Conservation (phyloP, 2,113 vertebrate species). For the Silurus glanis region DNA sequence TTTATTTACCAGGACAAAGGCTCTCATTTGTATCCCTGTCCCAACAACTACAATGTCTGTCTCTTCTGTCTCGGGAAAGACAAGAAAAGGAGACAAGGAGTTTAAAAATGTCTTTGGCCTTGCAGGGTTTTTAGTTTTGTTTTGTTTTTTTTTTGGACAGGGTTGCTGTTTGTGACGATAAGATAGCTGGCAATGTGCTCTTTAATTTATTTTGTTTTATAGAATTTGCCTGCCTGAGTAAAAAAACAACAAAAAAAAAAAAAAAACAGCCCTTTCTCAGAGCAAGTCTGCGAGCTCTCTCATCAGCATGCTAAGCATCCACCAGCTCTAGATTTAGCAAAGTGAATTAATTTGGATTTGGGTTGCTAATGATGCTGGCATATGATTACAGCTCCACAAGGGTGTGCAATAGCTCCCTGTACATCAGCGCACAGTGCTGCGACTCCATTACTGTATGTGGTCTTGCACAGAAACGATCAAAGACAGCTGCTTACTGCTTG, state of each 20-base stretch:
- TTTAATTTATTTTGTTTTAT: constrained; percentile 3
- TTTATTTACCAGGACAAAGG: constrained; percentile 99
- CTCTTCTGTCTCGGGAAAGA: constrained; percentile 71
- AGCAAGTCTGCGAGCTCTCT: constrained; percentile 62
- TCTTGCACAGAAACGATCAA: constrained; percentile 10
- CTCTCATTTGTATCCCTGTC: constrained; percentile 94
- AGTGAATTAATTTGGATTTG: constrained; percentile 99
- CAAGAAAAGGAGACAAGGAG: constrained; percentile 31
- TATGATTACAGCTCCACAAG: constrained; percentile 89
- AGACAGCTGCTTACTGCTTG: constrained; percentile 12
- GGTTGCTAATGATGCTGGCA: constrained; percentile 97
- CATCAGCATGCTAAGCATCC: constrained; percentile 93
- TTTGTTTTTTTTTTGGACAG: constrained; percentile 75
- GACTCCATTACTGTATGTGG: constrained; percentile 26
- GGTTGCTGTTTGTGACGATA: constrained; percentile 58
- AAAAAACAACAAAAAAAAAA: not conserved
- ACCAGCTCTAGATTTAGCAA: constrained; percentile 93
- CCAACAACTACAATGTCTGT: constrained; percentile 93
- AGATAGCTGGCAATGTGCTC: constrained; percentile 60
- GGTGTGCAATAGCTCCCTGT: constrained; percentile 74
- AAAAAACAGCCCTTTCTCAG: constrained; percentile 22
- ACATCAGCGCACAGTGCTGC: constrained; percentile 28
- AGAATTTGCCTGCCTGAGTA: not conserved
- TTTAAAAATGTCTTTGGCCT: constrained; percentile 18
- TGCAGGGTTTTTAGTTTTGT: not conserved